Evolutionary conservation across 2,888 invertebrate genomes (phyloP), one percentile per base, ranked within the genome.

Genomic region (Boloria euphrosyne): DNA sequence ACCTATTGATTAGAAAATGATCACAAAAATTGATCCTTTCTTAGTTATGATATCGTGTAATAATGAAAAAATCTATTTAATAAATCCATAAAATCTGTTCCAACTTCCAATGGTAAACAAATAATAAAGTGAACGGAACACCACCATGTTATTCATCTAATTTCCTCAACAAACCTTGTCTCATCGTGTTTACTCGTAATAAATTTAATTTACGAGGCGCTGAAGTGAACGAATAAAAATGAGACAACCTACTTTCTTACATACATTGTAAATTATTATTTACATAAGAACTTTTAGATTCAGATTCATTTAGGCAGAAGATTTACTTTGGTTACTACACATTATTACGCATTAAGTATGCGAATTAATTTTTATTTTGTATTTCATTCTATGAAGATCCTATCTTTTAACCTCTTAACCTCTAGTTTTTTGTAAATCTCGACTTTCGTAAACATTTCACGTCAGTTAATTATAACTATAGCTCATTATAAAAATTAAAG

Each of bases 181-280:
- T 76, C 75, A 72, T 81, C 81, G 76, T 76, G 76, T 84, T 83
- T 80, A 75, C 72, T 68, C 70, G 74, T 80, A 80, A 82, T 85
- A 85, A 84, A 86, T 86, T 84, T 80, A 84, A 86, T 85, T 80
- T 76, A 75, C 78, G 78, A 77, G 71, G 76, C 79, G 78, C 78
- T 81, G 79, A 71, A 72, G 68, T 65, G 64, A 65, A 65, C 51
- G 60, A 69, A 71, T 67, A 55, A 67, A 62, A 49, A 55, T 67
- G 46, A 38, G 55, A 22, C 44, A 59, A 27, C 49, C 13, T 59
- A 54, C 38, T 27, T 22, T 27, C 17, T 47, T 27, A 27, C 16
- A 46, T 46, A 31, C 16, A 38, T 13, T 31, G 2, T 53, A 13
- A 50, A 50, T 22, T 38, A 38, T 38, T 38, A 1, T 38, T 38